Conservation (phyloP, 2,113 vertebrate genomes). For the Laticauda laticaudata region DNA sequence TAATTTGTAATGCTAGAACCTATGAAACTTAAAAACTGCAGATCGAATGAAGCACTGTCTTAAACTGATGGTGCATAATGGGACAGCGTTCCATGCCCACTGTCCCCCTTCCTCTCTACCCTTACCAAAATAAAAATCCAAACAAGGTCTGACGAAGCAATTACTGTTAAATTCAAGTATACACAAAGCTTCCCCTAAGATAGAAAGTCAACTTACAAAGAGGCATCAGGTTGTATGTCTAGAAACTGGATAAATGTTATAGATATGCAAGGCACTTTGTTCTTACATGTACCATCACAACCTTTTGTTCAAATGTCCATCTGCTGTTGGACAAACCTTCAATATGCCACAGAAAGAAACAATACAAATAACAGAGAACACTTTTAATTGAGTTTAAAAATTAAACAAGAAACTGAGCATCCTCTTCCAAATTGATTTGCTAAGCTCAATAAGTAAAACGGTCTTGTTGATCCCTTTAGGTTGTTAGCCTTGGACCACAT, state of each 20-base stretch:
- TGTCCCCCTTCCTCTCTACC: conserved; percentile 12
- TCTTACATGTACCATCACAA: conserved; percentile 1
- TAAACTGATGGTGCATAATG: conserved; percentile 64
- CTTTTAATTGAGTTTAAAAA: conserved; percentile 16
- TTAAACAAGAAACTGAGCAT: not conserved
- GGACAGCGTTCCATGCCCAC: conserved; percentile 50
- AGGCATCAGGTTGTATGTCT: conserved; percentile 18
- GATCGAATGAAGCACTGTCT: conserved; percentile 71
- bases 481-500: conserved; percentile 12
- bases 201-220: conserved; percentile 41
- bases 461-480: conserved; percentile 23
- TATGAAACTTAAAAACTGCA: conserved; percentile 90
- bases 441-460: conserved; percentile 44
- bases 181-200: conserved; percentile 45
- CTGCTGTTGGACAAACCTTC: rapidly evolving
- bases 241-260: conserved; percentile 36
- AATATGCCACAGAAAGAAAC: conserved; percentile 34
- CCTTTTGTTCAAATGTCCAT: conserved; percentile 14
- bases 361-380: conserved; percentile 39
- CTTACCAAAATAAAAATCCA: conserved; percentile 37
- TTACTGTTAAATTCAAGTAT: not conserved
- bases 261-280: conserved; percentile 36
- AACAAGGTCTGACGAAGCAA: conserved; percentile 40
- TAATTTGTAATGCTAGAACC: conserved; percentile 97
- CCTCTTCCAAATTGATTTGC: conserved; percentile 8